phyloP scores from a whole-genome alignment of 2,113 vertebrate species.

The Delphinus delphis region DNA sequence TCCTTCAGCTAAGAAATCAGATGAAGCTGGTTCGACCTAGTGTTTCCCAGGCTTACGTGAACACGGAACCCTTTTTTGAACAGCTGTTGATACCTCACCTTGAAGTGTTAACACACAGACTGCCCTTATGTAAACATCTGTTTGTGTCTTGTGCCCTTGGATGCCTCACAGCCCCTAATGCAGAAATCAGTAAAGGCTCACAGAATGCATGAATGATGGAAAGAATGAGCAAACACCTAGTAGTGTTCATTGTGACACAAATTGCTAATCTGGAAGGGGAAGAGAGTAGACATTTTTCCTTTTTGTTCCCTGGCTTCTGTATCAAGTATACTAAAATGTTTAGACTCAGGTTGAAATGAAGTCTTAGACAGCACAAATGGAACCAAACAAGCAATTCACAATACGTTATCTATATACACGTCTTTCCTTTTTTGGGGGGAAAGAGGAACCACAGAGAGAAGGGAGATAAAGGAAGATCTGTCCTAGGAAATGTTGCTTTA shows the following conservation, averaged over 20 bases:
- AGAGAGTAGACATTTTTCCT: neutral
- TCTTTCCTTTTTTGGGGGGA: neutral
- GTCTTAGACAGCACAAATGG: neutral
- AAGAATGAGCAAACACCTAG: neutral
- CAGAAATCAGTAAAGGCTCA: neutral
- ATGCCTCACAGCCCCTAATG: neutral
- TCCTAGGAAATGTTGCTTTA: neutral
- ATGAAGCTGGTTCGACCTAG: neutral
- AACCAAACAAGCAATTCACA: neutral
- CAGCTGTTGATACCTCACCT: neutral
- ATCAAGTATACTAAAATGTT: conserved; percentile 18
- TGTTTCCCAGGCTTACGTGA: neutral
- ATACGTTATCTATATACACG: neutral
- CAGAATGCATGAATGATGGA: neutral
- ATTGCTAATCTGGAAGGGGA: neutral
- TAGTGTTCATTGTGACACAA: neutral
- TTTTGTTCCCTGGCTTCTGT: neutral
- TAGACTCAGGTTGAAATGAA: conserved; percentile 12
- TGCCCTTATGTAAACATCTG: neutral
- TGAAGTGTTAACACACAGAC: neutral
- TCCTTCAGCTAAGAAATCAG: neutral
- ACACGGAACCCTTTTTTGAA: neutral
- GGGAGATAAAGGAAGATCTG: neutral
- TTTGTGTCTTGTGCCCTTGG: neutral
- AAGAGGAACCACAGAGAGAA: neutral